Evolutionary conservation across 2,113 vertebrate genomes (phyloP).

Genomic region (Atrichornis clamosus): DNA sequence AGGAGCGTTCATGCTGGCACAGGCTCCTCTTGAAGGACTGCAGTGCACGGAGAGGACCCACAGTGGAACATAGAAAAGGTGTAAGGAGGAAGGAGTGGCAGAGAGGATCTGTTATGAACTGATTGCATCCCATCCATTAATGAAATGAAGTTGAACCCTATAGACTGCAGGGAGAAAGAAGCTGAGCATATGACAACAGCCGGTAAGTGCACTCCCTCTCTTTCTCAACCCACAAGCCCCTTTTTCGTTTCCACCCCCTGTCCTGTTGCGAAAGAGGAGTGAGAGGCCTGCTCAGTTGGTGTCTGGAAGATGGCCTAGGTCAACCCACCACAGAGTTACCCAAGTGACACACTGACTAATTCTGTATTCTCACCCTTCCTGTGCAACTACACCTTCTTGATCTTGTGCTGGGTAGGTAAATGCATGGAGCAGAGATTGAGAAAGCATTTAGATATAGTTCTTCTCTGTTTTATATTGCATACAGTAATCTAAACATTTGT

Average conservation of each 20-base stretch:
- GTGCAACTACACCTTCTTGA: neutral
- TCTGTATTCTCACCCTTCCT: neutral
- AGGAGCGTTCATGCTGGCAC: neutral
- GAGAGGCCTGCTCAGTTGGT: neutral
- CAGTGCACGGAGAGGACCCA: neutral
- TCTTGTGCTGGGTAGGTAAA: neutral
- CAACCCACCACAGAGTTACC: neutral
- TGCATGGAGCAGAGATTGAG: neutral
- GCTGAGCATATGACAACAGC: neutral
- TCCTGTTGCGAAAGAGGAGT: neutral
- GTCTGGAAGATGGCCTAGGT: neutral
- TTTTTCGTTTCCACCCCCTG: neutral
- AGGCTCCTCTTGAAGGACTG: neutral
- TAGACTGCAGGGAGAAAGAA: neutral
- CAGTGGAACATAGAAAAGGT: neutral
- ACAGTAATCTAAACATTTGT: neutral
- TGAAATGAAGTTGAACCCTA: neutral
- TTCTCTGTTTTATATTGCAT: neutral
- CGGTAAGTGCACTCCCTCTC: neutral
- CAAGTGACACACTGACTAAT: neutral
- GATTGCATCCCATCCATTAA: neutral
- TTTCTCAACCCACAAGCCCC: neutral
- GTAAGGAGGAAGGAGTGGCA: neutral
- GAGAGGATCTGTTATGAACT: neutral
- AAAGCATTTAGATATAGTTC: neutral